A percentile compares a stretch with the other conserved stretches of the same genome.
These are phyloP conservation scores for Fulmarus glacialis DNA, from an alignment of 2,113 vertebrate genomes.

Conservation along the genomic window DNA sequence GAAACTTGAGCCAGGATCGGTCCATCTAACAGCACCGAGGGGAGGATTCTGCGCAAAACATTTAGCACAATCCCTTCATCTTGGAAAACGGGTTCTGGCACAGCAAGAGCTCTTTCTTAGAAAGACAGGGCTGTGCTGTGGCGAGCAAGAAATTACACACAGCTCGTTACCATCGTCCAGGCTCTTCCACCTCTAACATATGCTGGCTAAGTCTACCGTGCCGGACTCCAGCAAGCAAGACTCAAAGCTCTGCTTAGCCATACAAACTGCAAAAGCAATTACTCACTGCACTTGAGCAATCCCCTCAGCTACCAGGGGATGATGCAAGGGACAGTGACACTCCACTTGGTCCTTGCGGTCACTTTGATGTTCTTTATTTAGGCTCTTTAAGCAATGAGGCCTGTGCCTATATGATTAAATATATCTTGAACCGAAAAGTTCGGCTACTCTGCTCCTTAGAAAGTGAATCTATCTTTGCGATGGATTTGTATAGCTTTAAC, in stretches of 20 bases:
- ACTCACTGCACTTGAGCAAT: neutral
- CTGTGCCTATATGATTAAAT: accelerated
- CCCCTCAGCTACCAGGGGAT: neutral
- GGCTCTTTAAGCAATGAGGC: neutral
- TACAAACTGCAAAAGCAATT: neutral
- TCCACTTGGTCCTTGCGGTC: neutral
- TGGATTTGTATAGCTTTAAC: neutral
- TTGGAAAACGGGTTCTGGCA: neutral
- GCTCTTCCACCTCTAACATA: accelerated
- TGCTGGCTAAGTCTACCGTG: accelerated
- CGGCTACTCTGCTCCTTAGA: neutral
- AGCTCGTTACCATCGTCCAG: neutral
- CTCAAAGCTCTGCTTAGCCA: neutral
- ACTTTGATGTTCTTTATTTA: neutral
- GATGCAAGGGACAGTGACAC: neutral
- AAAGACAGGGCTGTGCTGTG: neutral
- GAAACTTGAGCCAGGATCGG: neutral
- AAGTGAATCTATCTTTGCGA: neutral
- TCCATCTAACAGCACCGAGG: neutral
- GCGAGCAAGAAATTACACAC: neutral
- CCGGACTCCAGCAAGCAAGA: neutral
- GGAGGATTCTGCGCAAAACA: neutral
- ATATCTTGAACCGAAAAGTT: accelerated
- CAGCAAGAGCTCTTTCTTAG: neutral
- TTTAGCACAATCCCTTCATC: neutral